Evolutionary conservation across 1,140 invertebrate species (phyloP), one percentile per base, ranked within the genome.

Genomic region (Asobara japonica): DNA sequence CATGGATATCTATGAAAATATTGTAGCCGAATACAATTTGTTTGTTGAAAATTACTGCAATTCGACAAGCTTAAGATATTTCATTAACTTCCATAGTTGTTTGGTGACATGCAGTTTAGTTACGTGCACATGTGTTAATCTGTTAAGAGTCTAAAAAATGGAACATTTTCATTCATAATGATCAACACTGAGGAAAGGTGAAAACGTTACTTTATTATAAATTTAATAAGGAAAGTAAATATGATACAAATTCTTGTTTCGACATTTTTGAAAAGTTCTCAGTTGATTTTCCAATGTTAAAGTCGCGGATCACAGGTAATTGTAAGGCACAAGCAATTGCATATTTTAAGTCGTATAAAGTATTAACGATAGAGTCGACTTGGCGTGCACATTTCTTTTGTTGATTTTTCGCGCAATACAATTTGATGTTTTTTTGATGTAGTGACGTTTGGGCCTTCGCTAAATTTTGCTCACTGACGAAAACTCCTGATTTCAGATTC

Each of bases 341-440:
- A 51, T 76, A 78, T 74, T 81, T 83, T 0, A 85, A 7, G 36
- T 80, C 78, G 62, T 72, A 74, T 25, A 83, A 16, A 38, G 64
- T 68, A 0, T 80, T 66, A 0, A 41, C 22, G 33, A 48, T 10
- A 41, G 73, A 76, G 38, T 71, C 72, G 36, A 80, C 62, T 60
- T 72, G 74, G 7, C 56, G 48, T 31, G 70, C 29, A 30, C 69
- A 18, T 64, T 48, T 69, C 3, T 16, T 51, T 3, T 76, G 73
- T 1, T 76, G 41, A 60, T 73, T n/a, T n/a, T 75, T 71, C 8
- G 51, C 41, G 8, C 70, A 33, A 22, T 1, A 6, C 2, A 80
- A 36, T 74, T 80, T 78, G 1, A 65, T 22, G 48, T 71, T 76
- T 72, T 80, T 76, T 36, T 71, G 72, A 61, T 83, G 71, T 25